phyloP scores from a whole-genome alignment of 2,888 invertebrate species.

The Craniophora ligustri region DNA sequence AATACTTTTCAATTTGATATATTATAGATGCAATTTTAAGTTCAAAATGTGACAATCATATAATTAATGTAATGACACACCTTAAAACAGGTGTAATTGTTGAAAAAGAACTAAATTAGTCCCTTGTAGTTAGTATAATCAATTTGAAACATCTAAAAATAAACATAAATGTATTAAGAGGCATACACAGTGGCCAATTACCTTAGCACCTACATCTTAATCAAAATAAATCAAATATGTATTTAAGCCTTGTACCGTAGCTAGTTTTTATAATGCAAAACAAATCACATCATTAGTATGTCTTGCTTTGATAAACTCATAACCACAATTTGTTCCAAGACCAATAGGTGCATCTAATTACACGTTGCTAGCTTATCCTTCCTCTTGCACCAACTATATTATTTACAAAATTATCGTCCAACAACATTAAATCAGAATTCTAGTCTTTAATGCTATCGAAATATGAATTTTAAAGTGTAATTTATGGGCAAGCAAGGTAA shows the following conservation, averaged over 20 bases:
- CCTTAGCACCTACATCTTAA: slow-evolving; percentile 3
- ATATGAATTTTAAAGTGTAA: slow-evolving; percentile 46
- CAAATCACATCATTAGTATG: slow-evolving; percentile 27
- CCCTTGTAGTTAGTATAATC: too few species aligned
- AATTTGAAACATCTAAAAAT: neutral
- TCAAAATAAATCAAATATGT: too few species aligned
- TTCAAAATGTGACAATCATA: too few species aligned
- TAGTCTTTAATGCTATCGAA: slow-evolving; percentile 45
- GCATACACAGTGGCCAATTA: slow-evolving; percentile 2
- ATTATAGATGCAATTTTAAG: too few species aligned
- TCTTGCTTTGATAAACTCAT: slow-evolving; percentile 35
- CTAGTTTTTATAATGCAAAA: slow-evolving; percentile 21
- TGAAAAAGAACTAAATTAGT: too few species aligned
- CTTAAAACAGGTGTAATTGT: too few species aligned
- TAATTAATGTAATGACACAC: too few species aligned
- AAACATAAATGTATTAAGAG: neutral
- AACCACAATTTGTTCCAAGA: slow-evolving; percentile 43
- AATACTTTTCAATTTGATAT: too few species aligned
- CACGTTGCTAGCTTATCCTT: slow-evolving; percentile 56
- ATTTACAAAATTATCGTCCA: slow-evolving; percentile 50
- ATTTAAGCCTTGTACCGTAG: slow-evolving; percentile 23
- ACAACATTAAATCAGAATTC: slow-evolving; percentile 42
- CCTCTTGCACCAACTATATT: slow-evolving; percentile 55
- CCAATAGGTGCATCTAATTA: slow-evolving; percentile 62
- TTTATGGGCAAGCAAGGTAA: slow-evolving; percentile 53